These are phyloP conservation scores for Vicugna pacos DNA, from an alignment of 2,113 vertebrate genomes.

Conservation along the genomic window DNA sequence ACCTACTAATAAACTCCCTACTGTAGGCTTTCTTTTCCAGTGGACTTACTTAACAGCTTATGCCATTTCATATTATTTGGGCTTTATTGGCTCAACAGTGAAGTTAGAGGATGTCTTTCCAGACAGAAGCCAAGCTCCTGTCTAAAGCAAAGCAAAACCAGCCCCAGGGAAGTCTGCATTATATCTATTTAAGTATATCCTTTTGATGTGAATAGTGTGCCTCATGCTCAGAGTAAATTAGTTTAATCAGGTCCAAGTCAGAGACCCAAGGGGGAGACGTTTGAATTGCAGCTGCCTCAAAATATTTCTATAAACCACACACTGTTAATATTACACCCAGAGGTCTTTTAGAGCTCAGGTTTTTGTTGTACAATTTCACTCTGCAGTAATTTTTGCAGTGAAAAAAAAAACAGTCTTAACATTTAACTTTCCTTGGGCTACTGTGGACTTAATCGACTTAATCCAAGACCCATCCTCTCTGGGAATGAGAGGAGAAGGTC, in stretches of 20 bases:
- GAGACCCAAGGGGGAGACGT: background rate
- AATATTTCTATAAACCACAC: background rate
- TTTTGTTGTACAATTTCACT: background rate
- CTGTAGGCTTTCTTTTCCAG: background rate
- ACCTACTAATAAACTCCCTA: background rate
- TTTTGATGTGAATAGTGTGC: background rate
- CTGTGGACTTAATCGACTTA: background rate
- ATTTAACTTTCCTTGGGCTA: background rate
- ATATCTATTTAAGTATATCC: background rate
- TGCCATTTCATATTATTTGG: background rate
- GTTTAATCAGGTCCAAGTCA: background rate
- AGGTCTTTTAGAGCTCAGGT: background rate
- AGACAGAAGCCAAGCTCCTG: background rate
- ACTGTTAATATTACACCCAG: background rate
- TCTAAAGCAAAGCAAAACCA: slow-evolving; percentile 48
- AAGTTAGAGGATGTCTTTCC: slow-evolving; percentile 19
- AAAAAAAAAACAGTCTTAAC: background rate
- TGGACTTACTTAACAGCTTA: slow-evolving; percentile 26
- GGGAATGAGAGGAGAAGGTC: background rate
- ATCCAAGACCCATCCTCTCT: background rate
- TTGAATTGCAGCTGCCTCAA: background rate
- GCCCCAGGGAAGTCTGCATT: background rate
- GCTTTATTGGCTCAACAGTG: background rate
- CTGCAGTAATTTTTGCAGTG: background rate
- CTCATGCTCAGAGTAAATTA: background rate